Conservation (phyloP, 2,888 invertebrate species). For the Tetropium fuscum region DNA sequence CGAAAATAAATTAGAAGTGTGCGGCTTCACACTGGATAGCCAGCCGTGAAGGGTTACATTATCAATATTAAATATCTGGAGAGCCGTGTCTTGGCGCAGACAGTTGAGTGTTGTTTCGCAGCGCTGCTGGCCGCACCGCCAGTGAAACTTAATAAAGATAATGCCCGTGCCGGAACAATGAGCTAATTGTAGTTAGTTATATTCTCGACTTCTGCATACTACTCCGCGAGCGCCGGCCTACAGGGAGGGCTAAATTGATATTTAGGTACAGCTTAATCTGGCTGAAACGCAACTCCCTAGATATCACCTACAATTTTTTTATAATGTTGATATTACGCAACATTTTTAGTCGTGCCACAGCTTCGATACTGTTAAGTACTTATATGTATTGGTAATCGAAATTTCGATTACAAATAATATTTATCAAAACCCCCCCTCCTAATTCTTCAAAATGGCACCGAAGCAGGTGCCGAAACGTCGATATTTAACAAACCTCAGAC, state of each 20-base stretch:
- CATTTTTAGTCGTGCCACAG: too few relatives aligned
- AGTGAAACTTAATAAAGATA: constrained; percentile 65
- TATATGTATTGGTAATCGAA: too few relatives aligned
- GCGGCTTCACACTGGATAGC: constrained; percentile 52
- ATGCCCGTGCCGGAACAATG: constrained; percentile 63
- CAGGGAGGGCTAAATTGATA: constrained; percentile 6
- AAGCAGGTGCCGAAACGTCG: too few relatives aligned
- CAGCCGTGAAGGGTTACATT: constrained; percentile 59
- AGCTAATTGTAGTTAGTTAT: constrained; percentile 63
- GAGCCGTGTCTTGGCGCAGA: constrained; percentile 56
- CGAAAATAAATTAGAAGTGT: constrained; percentile 57
- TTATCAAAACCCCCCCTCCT: too few relatives aligned
- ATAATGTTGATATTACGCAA: too few relatives aligned
- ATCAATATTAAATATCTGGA: constrained; percentile 61
- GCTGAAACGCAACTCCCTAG: too few relatives aligned
- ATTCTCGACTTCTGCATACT: constrained; percentile 35
- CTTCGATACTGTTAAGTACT: too few relatives aligned
- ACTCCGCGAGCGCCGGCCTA: background rate
- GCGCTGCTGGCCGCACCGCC: constrained; percentile 50
- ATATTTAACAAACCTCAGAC: too few relatives aligned
- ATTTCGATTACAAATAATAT: too few relatives aligned
- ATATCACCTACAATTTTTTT: too few relatives aligned
- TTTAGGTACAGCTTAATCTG: too few relatives aligned
- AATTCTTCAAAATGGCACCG: too few relatives aligned
- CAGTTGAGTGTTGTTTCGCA: constrained; percentile 58